Evolutionary conservation across 2,797 vertebrate species (phyloP), one percentile per base, ranked within the genome.

Genomic region (Scomberomorus guttatus): DNA sequence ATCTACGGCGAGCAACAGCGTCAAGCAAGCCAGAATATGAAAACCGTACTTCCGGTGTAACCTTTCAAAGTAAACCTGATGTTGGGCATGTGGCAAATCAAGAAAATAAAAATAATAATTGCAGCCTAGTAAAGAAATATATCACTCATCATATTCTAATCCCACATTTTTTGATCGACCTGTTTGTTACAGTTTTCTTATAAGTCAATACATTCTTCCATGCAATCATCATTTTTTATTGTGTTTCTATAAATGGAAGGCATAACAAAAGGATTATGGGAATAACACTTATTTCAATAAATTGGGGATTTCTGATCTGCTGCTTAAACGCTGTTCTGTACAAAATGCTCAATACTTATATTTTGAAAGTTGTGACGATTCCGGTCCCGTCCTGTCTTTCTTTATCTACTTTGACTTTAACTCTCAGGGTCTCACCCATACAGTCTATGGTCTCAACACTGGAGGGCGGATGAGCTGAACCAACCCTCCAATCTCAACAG

Each of bases 31-130:
- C 0, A 6, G 4, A 20, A 4, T 13, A 15, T 2, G 4, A 9
- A 0, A 2, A 0, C 0, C 0, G 0, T 0, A 18, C 42, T 86
- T 93, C 91, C 89, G 66, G 65, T 17, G 0, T 0, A n/a, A 1
- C 58, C 52, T 69, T 87, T 90, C 83, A 86, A 58, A 79, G 9
- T 87, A 86, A 87, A 78, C 0, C 13, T 1, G 0, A 0, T 22
- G 29, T 9, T 2, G n/a, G 10, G 1, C 11, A 3, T 1, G 10
- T 1, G 8, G 24, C 2, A 10, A 37, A 9, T 10, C 9, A n/a
- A 2, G 1, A 7, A 22, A 54, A 9, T 12, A 2, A n/a, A 17
- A 66, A 52, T 9, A 2, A 3, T 5, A 10, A n/a, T 20, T 27
- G 10, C 14, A 55, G 50, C 6, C 9, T 8, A 48, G 20, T 6